Evolutionary conservation across 2,888 invertebrate species (phyloP).

Genomic region (Adineta ricciae): DNA sequence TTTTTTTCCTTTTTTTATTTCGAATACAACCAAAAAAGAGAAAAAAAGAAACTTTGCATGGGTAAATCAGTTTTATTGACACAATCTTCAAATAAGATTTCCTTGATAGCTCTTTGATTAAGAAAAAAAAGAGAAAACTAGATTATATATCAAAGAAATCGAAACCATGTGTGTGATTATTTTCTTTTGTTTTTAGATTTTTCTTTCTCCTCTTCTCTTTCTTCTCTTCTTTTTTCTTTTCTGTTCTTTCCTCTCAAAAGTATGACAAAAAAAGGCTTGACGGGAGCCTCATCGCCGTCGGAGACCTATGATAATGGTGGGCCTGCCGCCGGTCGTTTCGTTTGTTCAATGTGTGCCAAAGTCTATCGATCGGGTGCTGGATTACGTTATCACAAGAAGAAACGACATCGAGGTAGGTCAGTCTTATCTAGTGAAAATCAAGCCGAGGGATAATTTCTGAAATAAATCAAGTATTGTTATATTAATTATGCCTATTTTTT

Average conservation of each 20-base stretch:
- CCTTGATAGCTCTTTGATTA: too few species aligned
- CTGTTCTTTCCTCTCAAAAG: neutral
- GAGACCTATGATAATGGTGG: neutral
- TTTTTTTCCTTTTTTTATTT: neutral
- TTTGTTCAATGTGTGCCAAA: slow-evolving; percentile 17
- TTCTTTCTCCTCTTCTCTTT: neutral
- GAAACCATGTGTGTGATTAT: neutral
- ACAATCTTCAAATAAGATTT: too few species aligned
- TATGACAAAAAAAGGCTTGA: slow-evolving; percentile 1
- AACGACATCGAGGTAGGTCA: slow-evolving; percentile 15
- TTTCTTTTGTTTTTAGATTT: slow-evolving; percentile 6
- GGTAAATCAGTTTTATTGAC: too few species aligned
- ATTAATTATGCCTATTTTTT: neutral
- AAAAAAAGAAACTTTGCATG: neutral
- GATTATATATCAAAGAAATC: neutral
- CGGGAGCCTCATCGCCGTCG: neutral
- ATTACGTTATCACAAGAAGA: slow-evolving; percentile 1
- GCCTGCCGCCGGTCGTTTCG: neutral
- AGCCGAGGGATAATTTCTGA: too few species aligned
- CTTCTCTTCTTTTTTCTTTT: neutral
- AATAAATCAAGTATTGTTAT: too few species aligned
- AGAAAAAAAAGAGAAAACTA: too few species aligned
- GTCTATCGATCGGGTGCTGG: slow-evolving; percentile 19
- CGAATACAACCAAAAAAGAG: neutral
- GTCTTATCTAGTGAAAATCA: slow-evolving; percentile 9